Evolutionary conservation across 2,888 invertebrate species (phyloP).

Genomic region (Dryomyza anilis): DNA sequence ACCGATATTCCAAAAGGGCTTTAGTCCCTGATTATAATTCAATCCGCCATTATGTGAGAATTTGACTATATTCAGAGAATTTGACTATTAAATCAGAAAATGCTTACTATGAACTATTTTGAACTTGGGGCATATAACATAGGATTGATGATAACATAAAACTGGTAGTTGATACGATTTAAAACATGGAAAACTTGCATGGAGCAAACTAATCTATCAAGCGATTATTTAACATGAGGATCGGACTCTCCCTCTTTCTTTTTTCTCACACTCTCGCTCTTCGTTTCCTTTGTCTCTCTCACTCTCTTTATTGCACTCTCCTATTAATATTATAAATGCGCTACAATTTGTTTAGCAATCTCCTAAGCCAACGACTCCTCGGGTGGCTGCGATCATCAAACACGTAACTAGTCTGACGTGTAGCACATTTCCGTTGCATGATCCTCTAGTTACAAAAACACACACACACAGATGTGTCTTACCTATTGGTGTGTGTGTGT

Average conservation of each 20-base stretch:
- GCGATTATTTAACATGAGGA: slow-evolving; percentile 8
- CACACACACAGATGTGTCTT: not conserved
- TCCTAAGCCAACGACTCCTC: slow-evolving; percentile 26
- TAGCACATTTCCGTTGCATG: slow-evolving; percentile 5
- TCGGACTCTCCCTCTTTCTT: not conserved
- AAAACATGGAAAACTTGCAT: too few species aligned
- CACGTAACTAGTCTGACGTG: slow-evolving; percentile 13
- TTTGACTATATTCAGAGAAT: too few species aligned
- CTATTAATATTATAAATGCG: not conserved
- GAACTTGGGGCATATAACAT: too few species aligned
- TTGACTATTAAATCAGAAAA: too few species aligned
- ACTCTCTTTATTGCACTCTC: not conserved
- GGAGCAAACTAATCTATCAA: too few species aligned
- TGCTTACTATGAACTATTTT: too few species aligned
- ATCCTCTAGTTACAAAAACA: not conserved
- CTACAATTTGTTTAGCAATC: slow-evolving; percentile 20
- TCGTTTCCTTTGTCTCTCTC: not conserved
- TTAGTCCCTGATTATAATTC: too few species aligned
- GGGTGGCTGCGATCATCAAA: slow-evolving; percentile 39
- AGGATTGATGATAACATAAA: too few species aligned
- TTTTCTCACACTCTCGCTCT: not conserved
- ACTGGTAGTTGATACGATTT: too few species aligned
- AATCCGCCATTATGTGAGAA: too few species aligned
- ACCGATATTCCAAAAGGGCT: too few species aligned
- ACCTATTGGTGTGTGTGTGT: not conserved